Percentiles rank a stretch among this genome's conserved stretches.
Evolutionary conservation across 2,797 vertebrate genomes (phyloP).

Genomic region (Tokudaia tokunoshimensis): DNA sequence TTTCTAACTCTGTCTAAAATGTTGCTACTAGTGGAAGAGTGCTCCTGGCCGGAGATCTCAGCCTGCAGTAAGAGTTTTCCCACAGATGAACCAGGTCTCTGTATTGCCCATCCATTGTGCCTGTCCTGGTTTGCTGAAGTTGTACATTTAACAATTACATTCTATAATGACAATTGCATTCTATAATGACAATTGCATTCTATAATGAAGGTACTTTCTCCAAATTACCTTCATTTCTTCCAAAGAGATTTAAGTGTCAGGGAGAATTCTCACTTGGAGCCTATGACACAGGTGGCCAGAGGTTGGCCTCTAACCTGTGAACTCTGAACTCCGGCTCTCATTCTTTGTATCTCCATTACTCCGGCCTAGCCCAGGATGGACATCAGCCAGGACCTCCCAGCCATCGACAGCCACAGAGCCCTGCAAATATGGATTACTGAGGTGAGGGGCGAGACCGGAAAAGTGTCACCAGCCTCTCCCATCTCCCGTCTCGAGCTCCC

Average conservation of each 20-base stretch:
- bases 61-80: background rate
- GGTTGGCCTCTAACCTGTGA: background rate
- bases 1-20: background rate
- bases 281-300: background rate
- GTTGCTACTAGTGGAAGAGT: background rate
- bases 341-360: background rate
- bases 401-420: slow-evolving; percentile 90
- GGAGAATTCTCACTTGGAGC: background rate
- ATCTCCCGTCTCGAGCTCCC: too few species aligned
- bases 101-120: background rate
- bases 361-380: slow-evolving; percentile 87
- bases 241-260: background rate
- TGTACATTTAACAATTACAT: background rate
- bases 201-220: background rate
- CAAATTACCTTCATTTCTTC: too few species aligned
- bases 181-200: background rate
- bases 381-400: slow-evolving; percentile 81
- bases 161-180: background rate
- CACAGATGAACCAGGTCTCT: background rate
- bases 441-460: slow-evolving; percentile 84
- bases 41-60: background rate
- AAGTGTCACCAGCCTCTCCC: background rate
- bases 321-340: background rate
- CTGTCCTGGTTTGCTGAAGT: background rate
- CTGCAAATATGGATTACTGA: slow-evolving; percentile 97